Evolutionary conservation across 2,888 invertebrate species (phyloP).

Genomic region (Lasius platythorax): DNA sequence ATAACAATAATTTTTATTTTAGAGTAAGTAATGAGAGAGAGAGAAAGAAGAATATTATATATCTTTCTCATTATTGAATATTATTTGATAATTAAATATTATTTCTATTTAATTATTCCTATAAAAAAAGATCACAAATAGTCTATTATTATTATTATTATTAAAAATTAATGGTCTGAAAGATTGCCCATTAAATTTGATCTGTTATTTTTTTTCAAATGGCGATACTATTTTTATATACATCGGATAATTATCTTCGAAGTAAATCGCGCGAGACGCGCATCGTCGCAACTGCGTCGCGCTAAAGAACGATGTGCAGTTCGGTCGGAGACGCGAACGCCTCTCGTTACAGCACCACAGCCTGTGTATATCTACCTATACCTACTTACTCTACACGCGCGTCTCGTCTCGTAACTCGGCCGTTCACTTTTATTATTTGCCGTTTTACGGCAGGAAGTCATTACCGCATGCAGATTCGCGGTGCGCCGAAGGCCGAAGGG

Average conservation of each 20-base stretch:
- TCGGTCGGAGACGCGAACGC: slow-evolving; percentile 39
- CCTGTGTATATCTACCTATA: slow-evolving; percentile 11
- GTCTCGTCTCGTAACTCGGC: slow-evolving; percentile 67
- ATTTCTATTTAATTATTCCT: neutral
- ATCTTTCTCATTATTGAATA: neutral
- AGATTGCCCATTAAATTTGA: neutral
- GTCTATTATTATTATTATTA: neutral
- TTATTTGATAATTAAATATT: neutral
- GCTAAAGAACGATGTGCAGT: slow-evolving; percentile 19
- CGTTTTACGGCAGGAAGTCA: slow-evolving; percentile 82
- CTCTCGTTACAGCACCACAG: slow-evolving; percentile 62
- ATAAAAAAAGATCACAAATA: neutral
- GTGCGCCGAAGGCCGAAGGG: slow-evolving; percentile 69
- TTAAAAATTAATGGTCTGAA: neutral
- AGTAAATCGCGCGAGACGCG: slow-evolving; percentile 1
- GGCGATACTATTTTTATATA: no score
- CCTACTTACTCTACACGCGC: slow-evolving; percentile 24
- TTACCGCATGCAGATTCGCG: slow-evolving; percentile 82
- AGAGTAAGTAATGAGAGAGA: no score
- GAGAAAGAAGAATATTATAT: no score
- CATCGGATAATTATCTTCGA: neutral
- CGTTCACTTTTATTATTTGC: slow-evolving; percentile 76
- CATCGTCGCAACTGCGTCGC: slow-evolving; percentile 55
- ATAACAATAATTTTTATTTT: neutral
- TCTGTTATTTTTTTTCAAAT: neutral